phyloP scores from a whole-genome alignment of 2,888 invertebrate genomes.

The Acleris cristana region DNA sequence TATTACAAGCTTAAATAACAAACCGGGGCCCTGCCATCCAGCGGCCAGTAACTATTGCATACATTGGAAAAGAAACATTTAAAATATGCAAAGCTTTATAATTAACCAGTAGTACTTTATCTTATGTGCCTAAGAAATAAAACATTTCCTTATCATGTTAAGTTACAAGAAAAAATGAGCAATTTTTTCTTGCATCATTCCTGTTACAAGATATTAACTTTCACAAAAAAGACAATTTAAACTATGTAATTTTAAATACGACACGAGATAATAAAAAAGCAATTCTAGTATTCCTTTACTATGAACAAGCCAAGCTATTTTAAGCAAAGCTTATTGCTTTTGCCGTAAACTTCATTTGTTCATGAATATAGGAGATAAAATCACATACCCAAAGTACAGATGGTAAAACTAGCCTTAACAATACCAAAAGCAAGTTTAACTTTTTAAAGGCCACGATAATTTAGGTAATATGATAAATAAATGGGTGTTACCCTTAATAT shows the following conservation, averaged over 20 bases:
- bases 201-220: constrained; percentile 51
- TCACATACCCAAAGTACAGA: constrained; percentile 63
- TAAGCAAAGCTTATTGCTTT: constrained; percentile 35
- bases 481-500: constrained; percentile 67
- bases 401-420: constrained; percentile 72
- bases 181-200: constrained; percentile 56
- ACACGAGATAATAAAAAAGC: constrained; percentile 49
- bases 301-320: constrained; percentile 51
- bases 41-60: constrained; percentile 38
- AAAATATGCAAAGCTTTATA: constrained; percentile 67
- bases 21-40: constrained; percentile 39
- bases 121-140: constrained; percentile 79
- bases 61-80: constrained; percentile 52
- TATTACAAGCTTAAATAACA: constrained; percentile 49
- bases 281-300: constrained; percentile 52
- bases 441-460: constrained; percentile 80
- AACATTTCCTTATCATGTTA: constrained; percentile 72
- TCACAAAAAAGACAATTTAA: constrained; percentile 53
- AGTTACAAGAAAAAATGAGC: constrained; percentile 62
- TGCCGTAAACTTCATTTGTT: constrained; percentile 48
- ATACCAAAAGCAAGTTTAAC: constrained; percentile 79
- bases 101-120: constrained; percentile 76
- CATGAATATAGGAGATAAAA: constrained; percentile 57
- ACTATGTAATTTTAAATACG: constrained; percentile 55
- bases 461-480: constrained; percentile 78